Evolutionary conservation across 2,797 vertebrate genomes (phyloP).

Genomic region (Philypnodon macrostomus): DNA sequence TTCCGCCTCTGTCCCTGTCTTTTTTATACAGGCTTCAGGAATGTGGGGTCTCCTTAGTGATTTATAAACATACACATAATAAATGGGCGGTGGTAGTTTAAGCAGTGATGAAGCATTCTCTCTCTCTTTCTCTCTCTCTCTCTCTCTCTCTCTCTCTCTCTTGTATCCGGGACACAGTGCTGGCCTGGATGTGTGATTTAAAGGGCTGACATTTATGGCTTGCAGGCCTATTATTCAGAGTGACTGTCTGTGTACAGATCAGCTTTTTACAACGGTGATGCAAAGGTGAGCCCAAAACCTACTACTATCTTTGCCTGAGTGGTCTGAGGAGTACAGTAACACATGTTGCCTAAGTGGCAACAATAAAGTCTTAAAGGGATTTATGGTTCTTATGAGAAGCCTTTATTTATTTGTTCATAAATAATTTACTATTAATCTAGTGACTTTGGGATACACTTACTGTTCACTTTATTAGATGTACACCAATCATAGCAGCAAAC

Average conservation of each 20-base stretch:
- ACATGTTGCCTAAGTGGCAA: constrained; percentile 11
- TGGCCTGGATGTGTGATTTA: constrained; percentile 89
- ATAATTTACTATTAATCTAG: too few species aligned
- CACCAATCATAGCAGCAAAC: too few species aligned
- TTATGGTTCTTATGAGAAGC: background rate
- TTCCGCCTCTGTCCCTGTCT: constrained; percentile 29
- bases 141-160: too few species aligned
- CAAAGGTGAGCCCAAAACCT: constrained; percentile 79
- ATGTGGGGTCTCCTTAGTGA: constrained; percentile 87
- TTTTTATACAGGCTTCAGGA: constrained; percentile 73
- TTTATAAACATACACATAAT: constrained; percentile 98
- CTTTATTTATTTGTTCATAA: background rate
- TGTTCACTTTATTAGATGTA: too few species aligned
- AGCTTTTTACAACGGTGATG: constrained; percentile 87
- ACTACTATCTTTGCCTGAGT: constrained; percentile 45
- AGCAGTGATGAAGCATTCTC: constrained; percentile 90
- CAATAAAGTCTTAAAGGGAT: constrained; percentile 7
- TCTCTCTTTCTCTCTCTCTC: too few species aligned
- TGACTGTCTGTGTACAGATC: constrained; percentile 97
- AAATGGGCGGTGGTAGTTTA: constrained; percentile 91
- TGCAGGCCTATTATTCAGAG: constrained; percentile 96
- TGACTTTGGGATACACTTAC: too few species aligned
- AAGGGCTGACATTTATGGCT: constrained; percentile 97
- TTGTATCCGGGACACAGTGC: constrained; percentile 78
- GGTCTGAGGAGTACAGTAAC: constrained; percentile 33